Evolutionary conservation across 2,888 invertebrate genomes (phyloP).

Genomic region (Salpingus planirostris): DNA sequence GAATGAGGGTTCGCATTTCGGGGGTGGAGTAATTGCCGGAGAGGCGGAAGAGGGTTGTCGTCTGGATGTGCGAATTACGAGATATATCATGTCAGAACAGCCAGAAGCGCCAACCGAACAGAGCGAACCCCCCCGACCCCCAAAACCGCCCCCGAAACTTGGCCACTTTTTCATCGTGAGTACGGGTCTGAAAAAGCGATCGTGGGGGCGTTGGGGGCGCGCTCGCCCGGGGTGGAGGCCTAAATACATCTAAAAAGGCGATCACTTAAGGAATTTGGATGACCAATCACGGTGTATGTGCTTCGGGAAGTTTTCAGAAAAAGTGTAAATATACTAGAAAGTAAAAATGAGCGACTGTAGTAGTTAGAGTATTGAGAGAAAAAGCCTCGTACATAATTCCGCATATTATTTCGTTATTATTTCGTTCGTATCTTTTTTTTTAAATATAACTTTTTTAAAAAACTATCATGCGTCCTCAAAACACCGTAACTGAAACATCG

Average conservation of each 20-base stretch:
- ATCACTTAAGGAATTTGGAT: constrained; percentile 42
- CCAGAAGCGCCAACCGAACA: too few relatives aligned
- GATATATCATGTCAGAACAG: constrained; percentile 7
- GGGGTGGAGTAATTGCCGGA: constrained; percentile 8
- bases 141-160: too few relatives aligned
- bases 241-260: constrained; percentile 34
- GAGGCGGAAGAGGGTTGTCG: constrained; percentile 6
- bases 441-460: too few relatives aligned
- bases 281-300: constrained; percentile 36
- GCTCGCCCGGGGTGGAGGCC: too few relatives aligned
- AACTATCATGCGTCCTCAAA: constrained; percentile 3
- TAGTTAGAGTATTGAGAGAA: constrained; percentile 11
- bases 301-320: constrained; percentile 18
- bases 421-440: constrained; percentile 9
- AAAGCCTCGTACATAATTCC: constrained; percentile 32
- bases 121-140: too few relatives aligned
- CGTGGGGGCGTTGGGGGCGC: too few relatives aligned
- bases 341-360: constrained; percentile 14
- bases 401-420: constrained; percentile 16
- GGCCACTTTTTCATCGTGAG: too few relatives aligned
- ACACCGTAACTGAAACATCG: too few relatives aligned
- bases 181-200: too few relatives aligned
- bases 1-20: too few relatives aligned
- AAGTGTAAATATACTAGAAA: too few relatives aligned
- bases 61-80: constrained; percentile 10